Conservation (phyloP, 2,888 invertebrate genomes). For the Synergus itoensis region DNA sequence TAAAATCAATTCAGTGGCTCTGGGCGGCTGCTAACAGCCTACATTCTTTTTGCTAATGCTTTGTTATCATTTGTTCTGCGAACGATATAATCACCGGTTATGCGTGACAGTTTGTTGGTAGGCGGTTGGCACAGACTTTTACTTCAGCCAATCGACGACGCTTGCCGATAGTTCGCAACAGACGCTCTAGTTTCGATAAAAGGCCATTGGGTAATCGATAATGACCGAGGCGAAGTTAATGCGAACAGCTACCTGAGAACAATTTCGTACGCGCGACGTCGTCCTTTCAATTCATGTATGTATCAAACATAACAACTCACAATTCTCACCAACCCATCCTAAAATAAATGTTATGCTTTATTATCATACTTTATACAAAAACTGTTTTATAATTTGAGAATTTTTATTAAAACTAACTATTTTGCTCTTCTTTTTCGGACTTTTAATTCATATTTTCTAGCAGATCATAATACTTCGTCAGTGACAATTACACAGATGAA, state of each 20-base stretch:
- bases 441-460: not conserved
- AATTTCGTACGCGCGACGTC: constrained; percentile 44
- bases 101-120: constrained; percentile 29
- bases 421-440: not conserved
- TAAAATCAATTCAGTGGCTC: constrained; percentile 39
- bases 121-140: constrained; percentile 37
- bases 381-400: constrained; percentile 8
- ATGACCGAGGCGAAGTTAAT: constrained; percentile 41
- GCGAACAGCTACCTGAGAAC: constrained; percentile 41
- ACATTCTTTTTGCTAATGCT: constrained; percentile 39
- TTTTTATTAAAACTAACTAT: not conserved
- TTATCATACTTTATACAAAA: constrained; percentile 1
- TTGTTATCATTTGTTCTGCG: constrained; percentile 39
- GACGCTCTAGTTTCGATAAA: constrained; percentile 43
- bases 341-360: not conserved
- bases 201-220: constrained; percentile 42
- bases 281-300: constrained; percentile 30
- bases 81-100: constrained; percentile 41
- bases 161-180: constrained; percentile 36
- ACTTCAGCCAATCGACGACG: constrained; percentile 25
- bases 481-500: not conserved
- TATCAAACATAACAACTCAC: not conserved
- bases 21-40: constrained; percentile 39
- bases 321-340: not conserved
- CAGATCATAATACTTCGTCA: not conserved